Evolutionary conservation across 2,888 invertebrate species (phyloP), one percentile per base, ranked within the genome.

Genomic region (Adineta ricciae): DNA sequence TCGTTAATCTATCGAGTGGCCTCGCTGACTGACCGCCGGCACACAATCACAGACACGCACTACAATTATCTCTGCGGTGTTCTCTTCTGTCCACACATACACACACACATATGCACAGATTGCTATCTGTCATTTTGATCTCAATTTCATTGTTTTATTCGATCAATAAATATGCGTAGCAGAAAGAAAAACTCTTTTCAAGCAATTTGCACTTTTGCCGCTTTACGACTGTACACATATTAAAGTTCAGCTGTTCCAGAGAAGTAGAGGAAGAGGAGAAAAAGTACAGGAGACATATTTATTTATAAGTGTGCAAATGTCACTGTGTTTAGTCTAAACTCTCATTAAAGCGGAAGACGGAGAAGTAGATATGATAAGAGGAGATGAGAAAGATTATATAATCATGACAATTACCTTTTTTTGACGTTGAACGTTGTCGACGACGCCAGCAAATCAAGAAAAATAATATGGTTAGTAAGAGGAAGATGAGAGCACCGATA

Each of bases 71-170:
- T 64, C 64, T 36, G 64, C 32, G 64, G 27, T 27, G 19, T 64
- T 64, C 64, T 64, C 32, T 19, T 64, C 16, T 64, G 16, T 19
- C 16, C 64, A 64, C 32, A 64, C 32, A n/a, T n/a, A n/a, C n/a
- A n/a, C n/a, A n/a, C n/a, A n/a, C n/a, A n/a, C n/a, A 46, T 11
- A 46, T 8, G 64, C 64, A 64, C 64, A 64, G 64, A 64, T 64
- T 64, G 64, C 64, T 64, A 64, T 64, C 64, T 64, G 64, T 64
- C 64, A 64, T 16, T 64, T 64, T 64, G 64, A 64, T 64, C 32
- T 64, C 64, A 64, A 64, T 64, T 64, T 64, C 64, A 64, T 64
- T 64, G 32, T 64, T 64, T 64, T 64, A 64, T 64, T 64, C 64
- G 32, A 64, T 16, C 64, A 64, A 64, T 64, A 64, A 64, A 27